Evolutionary conservation across 2,888 invertebrate species (phyloP).

Genomic region (Crepidodera aurea): DNA sequence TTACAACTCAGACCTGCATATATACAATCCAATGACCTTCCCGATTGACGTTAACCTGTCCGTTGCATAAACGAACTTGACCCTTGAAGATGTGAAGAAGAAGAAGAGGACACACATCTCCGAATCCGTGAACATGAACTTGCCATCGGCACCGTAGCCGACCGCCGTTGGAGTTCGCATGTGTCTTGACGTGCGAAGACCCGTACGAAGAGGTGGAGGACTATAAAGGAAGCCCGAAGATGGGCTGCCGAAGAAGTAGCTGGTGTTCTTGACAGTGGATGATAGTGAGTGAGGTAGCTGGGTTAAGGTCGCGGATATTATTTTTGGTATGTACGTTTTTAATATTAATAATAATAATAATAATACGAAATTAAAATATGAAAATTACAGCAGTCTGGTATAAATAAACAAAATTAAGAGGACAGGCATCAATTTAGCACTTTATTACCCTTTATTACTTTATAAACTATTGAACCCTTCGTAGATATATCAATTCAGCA

Average conservation of each 20-base stretch:
- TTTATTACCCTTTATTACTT: too few relatives aligned
- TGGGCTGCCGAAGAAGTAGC: constrained; percentile 38
- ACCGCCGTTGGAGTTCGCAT: constrained; percentile 7
- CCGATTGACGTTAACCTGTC: constrained; percentile 10
- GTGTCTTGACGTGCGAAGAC: constrained; percentile 23
- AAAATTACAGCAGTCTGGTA: too few relatives aligned
- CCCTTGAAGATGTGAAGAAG: constrained; percentile 8
- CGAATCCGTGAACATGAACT: constrained; percentile 17
- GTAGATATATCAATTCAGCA: too few relatives aligned
- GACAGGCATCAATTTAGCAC: too few relatives aligned
- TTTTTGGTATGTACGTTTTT: constrained; percentile 2
- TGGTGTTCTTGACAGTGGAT: constrained; percentile 28
- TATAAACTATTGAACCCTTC: too few relatives aligned
- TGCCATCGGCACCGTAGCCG: background rate
- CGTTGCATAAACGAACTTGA: constrained; percentile 26
- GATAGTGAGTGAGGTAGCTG: constrained; percentile 21
- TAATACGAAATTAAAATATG: too few relatives aligned
- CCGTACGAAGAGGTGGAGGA: constrained; percentile 44
- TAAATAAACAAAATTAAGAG: too few relatives aligned
- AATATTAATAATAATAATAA: too few relatives aligned
- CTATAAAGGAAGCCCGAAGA: constrained; percentile 43
- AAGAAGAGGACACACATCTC: constrained; percentile 10
- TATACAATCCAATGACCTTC: constrained; percentile 10
- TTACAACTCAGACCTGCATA: background rate
- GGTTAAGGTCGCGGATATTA: background rate